Base-by-base conservation (phyloP, 2,113 vertebrate genomes). In the Ophthalmolycus amberensis region DNA sequence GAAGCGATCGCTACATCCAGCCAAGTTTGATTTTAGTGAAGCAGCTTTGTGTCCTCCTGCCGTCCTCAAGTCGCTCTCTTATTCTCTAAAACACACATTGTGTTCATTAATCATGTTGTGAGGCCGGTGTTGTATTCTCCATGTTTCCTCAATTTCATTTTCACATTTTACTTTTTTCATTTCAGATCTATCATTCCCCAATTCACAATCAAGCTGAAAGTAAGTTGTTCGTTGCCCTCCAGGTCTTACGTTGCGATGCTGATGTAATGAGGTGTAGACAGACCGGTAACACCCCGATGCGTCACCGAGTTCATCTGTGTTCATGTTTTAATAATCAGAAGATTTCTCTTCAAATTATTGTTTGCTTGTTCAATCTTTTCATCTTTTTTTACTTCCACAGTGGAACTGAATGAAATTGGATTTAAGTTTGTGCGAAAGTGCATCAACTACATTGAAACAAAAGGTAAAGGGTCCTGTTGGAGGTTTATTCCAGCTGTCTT, bases 151-250 rank as follows among this genome's bases (percentile, higher is more conserved):
- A 78, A 12, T 69, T 84, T 77, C 15, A 15, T 77, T 85, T 67
- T 72, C 38, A 40, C 38, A 59, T 16, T 64, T 54, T 25, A 37
- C 8, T 82, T 89, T 88, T 89, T 80, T 42, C 65, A 86, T 92
- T 96, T 80, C 93, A 99, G 98, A 99, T 99, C 89, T 99, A 99
- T 94, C 97, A 96, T 94, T 98, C 96, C 78, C 97, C 97, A 71
- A 98, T 98, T 94, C 97, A 98, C 9, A 99, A 99, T 85, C 96
- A 98, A 91, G 96, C 98, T 88, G 97, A 99, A 93, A 99, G 98
- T 99, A 95, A 96, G 98, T 97, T 44, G 7, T 44, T 58, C 65
- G 48, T 34, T 46, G 48, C 25, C 37, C 69, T 48, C 9, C 25
- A 15, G 27, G 52, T 52, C 48, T 65, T 27, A 44, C 37, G 22